Evolutionary conservation across 2,888 invertebrate species (phyloP).

Genomic region (Nymphalis urticae): DNA sequence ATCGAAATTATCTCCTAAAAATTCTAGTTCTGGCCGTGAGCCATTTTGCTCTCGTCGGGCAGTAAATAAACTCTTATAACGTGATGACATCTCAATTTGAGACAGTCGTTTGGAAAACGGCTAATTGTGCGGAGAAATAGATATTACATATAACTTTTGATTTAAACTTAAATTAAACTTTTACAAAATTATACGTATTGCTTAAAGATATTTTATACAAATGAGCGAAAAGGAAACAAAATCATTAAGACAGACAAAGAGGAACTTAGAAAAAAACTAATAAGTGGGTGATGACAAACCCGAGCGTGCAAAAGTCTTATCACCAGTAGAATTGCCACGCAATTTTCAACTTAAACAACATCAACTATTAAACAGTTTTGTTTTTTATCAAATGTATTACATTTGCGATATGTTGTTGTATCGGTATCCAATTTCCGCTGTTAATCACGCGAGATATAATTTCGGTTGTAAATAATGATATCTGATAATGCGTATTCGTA

Average conservation of each 20-base stretch:
- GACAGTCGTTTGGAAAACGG: background rate
- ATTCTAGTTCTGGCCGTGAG: background rate
- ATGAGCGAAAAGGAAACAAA: too few relatives aligned
- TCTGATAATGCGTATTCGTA: background rate
- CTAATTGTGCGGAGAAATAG: background rate
- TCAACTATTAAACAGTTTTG: too few relatives aligned
- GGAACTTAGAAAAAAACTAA: too few relatives aligned
- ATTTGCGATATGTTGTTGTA: background rate
- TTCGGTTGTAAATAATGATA: background rate
- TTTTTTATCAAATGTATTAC: background rate
- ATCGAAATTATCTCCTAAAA: constrained; percentile 1
- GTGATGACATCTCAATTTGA: background rate
- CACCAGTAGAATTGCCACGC: too few relatives aligned
- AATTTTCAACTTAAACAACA: too few relatives aligned
- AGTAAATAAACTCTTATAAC: background rate
- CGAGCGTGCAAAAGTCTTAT: too few relatives aligned
- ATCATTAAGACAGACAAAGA: too few relatives aligned
- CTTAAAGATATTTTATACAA: too few relatives aligned
- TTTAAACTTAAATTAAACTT: too few relatives aligned
- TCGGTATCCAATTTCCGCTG: background rate
- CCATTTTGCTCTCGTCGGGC: background rate
- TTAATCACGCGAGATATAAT: constrained; percentile 1
- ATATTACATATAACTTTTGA: background rate
- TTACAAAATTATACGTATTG: too few relatives aligned
- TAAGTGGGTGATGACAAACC: too few relatives aligned